phyloP scores from a whole-genome alignment of 1,140 invertebrate species.

The Acyrthosiphon pisum region DNA sequence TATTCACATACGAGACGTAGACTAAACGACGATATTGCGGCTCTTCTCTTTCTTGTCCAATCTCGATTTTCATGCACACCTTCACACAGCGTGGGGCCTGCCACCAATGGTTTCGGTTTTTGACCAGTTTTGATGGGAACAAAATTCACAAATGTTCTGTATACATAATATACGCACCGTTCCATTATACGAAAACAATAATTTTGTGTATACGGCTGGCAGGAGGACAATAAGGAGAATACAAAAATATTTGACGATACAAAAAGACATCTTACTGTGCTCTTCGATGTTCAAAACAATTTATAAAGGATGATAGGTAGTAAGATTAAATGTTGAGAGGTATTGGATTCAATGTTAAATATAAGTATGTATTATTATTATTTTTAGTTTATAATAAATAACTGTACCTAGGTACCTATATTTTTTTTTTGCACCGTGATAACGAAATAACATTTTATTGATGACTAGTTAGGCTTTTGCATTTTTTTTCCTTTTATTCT shows the following conservation, averaged over 20 bases:
- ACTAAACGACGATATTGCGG: slow-evolving; percentile 35
- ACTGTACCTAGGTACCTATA: not conserved
- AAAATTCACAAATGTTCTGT: not conserved
- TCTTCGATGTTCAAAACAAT: not conserved
- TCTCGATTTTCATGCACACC: slow-evolving; percentile 49
- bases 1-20: too few species aligned
- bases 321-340: not conserved
- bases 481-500: too few species aligned
- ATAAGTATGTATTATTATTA: not conserved
- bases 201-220: not conserved
- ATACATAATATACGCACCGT: not conserved
- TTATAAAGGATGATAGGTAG: not conserved
- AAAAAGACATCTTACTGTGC: not conserved
- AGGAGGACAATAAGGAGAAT: not conserved
- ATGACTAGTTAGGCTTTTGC: too few species aligned
- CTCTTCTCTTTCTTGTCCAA: slow-evolving; percentile 33
- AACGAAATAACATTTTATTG: slow-evolving; percentile 16
- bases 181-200: slow-evolving; percentile 40
- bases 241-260: not conserved
- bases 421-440: not conserved
- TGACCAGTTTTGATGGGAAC: slow-evolving; percentile 45
- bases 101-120: slow-evolving; percentile 39
- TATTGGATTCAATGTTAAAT: not conserved
- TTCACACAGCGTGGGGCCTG: slow-evolving; percentile 39
- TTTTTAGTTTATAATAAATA: not conserved